Conservation (phyloP, 2,888 invertebrate genomes). For the Linnaemya vulpina region DNA sequence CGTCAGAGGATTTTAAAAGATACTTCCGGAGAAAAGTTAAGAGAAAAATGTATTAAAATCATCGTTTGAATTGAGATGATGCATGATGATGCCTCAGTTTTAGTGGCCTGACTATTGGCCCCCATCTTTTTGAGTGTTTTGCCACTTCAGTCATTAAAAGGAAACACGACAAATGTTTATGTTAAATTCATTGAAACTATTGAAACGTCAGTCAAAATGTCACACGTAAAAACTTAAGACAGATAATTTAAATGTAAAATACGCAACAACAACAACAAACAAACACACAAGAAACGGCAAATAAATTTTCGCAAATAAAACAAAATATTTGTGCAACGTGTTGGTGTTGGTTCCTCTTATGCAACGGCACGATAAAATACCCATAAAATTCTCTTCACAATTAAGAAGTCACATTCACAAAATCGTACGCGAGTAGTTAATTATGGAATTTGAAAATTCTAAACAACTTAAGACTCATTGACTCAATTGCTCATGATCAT, state of each 20-base stretch:
- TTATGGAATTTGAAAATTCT: neutral
- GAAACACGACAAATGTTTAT: conserved; percentile 49
- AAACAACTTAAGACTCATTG: neutral
- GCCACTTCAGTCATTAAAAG: conserved; percentile 32
- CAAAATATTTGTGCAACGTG: neutral
- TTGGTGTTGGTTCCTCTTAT: neutral
- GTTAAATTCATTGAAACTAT: conserved; percentile 70
- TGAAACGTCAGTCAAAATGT: conserved; percentile 77
- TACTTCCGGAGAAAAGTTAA: no score
- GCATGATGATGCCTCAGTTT: no score
- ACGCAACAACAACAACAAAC: conserved; percentile 32
- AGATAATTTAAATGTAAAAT: conserved; percentile 45
- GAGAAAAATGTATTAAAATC: no score
- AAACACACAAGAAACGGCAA: conserved; percentile 5
- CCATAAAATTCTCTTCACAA: neutral
- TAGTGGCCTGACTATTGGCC: neutral
- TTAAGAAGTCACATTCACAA: neutral
- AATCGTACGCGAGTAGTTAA: neutral
- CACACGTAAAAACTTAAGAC: conserved; percentile 63
- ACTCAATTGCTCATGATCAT: neutral
- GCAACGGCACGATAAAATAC: conserved; percentile 37
- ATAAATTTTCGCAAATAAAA: conserved; percentile 20
- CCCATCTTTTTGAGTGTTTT: neutral
- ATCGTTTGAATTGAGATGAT: no score
- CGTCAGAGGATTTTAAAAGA: no score